These are phyloP conservation scores for Lepilemur septentrionalis DNA, from an alignment of 2,797 vertebrate genomes.

Conservation along the genomic window DNA sequence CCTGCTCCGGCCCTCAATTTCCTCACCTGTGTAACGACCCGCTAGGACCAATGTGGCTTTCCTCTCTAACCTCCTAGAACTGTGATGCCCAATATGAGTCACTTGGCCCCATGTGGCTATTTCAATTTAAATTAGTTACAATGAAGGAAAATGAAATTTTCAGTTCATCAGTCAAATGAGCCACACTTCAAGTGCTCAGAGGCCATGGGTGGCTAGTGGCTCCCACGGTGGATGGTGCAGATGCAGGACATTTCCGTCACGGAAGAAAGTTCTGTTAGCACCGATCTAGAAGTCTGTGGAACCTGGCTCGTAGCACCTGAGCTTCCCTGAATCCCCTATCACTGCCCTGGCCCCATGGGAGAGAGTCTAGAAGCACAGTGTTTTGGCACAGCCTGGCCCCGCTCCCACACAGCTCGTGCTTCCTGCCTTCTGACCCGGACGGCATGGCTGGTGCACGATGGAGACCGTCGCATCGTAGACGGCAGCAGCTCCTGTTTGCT, in stretches of 20 bases:
- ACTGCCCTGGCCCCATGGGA: background rate
- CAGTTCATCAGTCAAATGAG: background rate
- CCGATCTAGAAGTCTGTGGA: background rate
- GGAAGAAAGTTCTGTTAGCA: background rate
- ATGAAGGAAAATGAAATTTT: background rate
- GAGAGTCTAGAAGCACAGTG: background rate
- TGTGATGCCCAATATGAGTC: background rate
- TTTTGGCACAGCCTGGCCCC: background rate
- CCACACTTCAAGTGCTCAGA: background rate
- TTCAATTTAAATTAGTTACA: background rate
- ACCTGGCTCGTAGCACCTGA: background rate
- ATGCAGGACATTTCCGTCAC: background rate
- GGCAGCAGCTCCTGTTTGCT: background rate
- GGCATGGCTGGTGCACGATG: background rate
- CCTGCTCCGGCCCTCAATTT: background rate
- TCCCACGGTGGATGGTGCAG: background rate
- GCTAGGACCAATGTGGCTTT: background rate
- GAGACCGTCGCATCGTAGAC: background rate
- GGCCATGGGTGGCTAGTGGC: background rate
- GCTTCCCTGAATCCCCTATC: background rate
- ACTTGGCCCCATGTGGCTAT: background rate
- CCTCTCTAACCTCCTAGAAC: background rate
- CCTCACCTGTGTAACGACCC: background rate
- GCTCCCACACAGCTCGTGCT: rapidly evolving
- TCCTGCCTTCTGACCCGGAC: background rate